Evolutionary conservation across 2,113 vertebrate species (phyloP).

Genomic region (Prietella phreatophila): DNA sequence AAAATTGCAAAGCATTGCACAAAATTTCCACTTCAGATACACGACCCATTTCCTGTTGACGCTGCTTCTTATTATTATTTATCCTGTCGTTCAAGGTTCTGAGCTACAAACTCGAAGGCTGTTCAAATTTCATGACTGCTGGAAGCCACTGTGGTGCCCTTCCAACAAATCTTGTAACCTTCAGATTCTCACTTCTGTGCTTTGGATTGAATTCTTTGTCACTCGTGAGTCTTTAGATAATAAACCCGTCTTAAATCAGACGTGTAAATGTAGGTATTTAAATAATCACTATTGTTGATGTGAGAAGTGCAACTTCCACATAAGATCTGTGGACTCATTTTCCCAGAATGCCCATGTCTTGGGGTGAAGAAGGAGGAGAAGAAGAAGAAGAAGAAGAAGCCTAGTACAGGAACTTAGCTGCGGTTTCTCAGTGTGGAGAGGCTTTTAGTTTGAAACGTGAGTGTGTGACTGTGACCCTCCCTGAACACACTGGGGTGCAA

Average conservation of each 20-base stretch:
- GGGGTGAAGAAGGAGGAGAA: not conserved
- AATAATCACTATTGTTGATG: not conserved
- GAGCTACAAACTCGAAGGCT: not conserved
- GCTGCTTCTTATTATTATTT: too few species aligned
- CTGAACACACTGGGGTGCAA: not conserved
- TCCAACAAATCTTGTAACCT: not conserved
- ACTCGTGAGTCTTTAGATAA: not conserved
- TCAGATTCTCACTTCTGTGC: not conserved
- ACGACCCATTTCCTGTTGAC: too few species aligned
- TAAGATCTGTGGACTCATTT: not conserved
- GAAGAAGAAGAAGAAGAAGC: not conserved
- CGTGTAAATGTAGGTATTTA: not conserved
- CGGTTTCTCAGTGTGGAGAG: not conserved
- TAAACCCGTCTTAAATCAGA: not conserved
- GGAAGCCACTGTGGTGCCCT: not conserved
- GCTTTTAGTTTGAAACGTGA: conserved; percentile 6
- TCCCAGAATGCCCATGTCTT: not conserved
- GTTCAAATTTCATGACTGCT: not conserved
- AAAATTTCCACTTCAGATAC: not conserved
- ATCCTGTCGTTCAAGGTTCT: not conserved
- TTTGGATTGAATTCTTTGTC: not conserved
- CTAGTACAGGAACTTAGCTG: not conserved
- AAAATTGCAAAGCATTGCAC: not conserved
- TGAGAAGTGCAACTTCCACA: not conserved
- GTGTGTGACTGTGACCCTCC: not conserved